A percentile compares a stretch with the other conserved stretches of the same genome.
Evolutionary conservation across 1,140 invertebrate genomes (phyloP).

Genomic region (Pogonus chalceus): DNA sequence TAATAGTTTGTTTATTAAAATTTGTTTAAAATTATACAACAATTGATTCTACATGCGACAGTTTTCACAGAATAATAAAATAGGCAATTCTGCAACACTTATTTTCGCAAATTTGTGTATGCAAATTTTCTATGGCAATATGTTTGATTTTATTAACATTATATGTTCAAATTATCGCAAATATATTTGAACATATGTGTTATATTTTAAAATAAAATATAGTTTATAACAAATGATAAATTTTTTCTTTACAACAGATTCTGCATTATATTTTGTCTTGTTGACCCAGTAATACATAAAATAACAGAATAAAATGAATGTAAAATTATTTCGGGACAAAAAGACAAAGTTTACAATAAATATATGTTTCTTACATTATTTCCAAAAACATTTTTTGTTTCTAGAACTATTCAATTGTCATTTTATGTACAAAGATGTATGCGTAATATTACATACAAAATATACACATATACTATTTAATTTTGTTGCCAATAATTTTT

Average conservation of each 20-base stretch:
- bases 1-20: too few species aligned
- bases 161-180: not conserved
- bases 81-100: constrained; percentile 6
- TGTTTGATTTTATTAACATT: not conserved
- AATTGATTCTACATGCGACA: not conserved
- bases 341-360: not conserved
- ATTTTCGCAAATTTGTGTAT: not conserved
- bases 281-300: not conserved
- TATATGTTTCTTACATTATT: not conserved
- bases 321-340: not conserved
- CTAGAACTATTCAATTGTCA: not conserved
- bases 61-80: not conserved
- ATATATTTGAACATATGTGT: not conserved
- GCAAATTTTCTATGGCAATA: constrained; percentile 1
- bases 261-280: not conserved
- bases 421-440: constrained; percentile 1
- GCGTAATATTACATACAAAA: constrained; percentile 1
- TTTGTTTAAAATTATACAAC: too few species aligned
- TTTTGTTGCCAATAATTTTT: not conserved
- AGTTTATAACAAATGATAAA: not conserved
- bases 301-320: not conserved
- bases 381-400: not conserved
- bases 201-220: not conserved
- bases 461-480: not conserved
- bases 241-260: not conserved